Evolutionary conservation across 2,113 vertebrate species (phyloP), one percentile per base, ranked within the genome.

Genomic region (Chiloscyllium plagiosum): DNA sequence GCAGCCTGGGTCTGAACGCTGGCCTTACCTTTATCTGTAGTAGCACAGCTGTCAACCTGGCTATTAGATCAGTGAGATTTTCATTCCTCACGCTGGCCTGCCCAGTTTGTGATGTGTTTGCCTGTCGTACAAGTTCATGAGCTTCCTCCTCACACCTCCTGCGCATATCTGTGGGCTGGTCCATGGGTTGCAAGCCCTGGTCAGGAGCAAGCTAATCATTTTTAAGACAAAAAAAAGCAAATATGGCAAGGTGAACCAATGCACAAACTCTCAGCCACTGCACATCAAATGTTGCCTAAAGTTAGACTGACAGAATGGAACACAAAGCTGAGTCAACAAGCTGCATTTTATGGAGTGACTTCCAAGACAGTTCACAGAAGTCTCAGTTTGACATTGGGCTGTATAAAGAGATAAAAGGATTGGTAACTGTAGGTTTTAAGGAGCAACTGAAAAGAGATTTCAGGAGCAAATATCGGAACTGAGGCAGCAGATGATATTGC

Each of bases 31-130:
- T 99, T 96, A 99, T 99, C 97, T 99, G 99, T 96, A 99, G 97
- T 96, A 99, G 98, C 96, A 99, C 97, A 65, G 99, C 98, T 0
- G 99, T 99, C 94, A 99, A 99, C 37, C 98, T 98, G 56, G 99
- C 98, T 89, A 99, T 98, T 22, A 99, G 98, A 87, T 98, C 98
- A 0, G 98, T 99, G 96, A 99, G 98, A 94, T 97, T 97, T 96
- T 98, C 97, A 95, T 97, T 99, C 90, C 98, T 97, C 12, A 99
- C 98, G 83, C 97, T 98, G 96, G 98, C 98, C 17, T 99, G 98
- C 96, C 98, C 98, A 0, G 98, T 97, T 85, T 97, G 97, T 26
- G 97, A 96, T 0, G 98, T 97, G 96, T 98, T 99, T 47, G 97
- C 98, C 94, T 98, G 97, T 96, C 98, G 97, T 86, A 99, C 98